phyloP scores from a whole-genome alignment of 2,113 vertebrate species.

The Trochalopteron elliotii region DNA sequence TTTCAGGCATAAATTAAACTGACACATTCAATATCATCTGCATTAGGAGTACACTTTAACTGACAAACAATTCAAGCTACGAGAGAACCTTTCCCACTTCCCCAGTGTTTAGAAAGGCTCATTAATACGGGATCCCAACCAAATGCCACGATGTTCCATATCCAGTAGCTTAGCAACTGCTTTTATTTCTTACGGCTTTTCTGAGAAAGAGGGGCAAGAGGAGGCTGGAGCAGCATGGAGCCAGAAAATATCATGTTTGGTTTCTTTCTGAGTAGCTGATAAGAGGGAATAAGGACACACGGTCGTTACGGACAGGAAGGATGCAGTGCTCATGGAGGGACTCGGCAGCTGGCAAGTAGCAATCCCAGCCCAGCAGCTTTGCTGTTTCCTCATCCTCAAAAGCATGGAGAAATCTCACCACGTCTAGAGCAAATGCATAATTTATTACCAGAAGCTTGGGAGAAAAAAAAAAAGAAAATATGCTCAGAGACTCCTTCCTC shows the following conservation, averaged over 20 bases:
- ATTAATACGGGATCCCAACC: not conserved
- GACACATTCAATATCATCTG: not conserved
- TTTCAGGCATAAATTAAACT: not conserved
- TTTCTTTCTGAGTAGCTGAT: not conserved
- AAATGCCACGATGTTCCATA: not conserved
- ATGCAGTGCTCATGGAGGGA: fast-evolving
- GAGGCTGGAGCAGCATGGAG: slow-evolving; percentile 22
- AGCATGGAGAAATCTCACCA: not conserved
- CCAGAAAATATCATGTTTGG: slow-evolving; percentile 22
- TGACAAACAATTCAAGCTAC: not conserved
- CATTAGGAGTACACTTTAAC: not conserved
- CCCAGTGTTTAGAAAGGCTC: not conserved
- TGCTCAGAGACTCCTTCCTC: not conserved
- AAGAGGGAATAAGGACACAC: not conserved
- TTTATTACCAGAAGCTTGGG: slow-evolving; percentile 35
- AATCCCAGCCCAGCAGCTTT: not conserved
- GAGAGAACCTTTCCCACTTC: not conserved
- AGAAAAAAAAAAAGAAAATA: not conserved
- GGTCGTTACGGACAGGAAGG: not conserved
- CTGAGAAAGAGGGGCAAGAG: slow-evolving; percentile 7
- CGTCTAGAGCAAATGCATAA: slow-evolving; percentile 29
- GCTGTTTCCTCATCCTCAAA: not conserved
- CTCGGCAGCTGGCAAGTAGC: fast-evolving
- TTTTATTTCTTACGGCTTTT: slow-evolving; percentile 35
- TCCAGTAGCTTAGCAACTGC: slow-evolving; percentile 68